Conservation (phyloP, 2,113 vertebrate genomes). For the Numenius arquata region DNA sequence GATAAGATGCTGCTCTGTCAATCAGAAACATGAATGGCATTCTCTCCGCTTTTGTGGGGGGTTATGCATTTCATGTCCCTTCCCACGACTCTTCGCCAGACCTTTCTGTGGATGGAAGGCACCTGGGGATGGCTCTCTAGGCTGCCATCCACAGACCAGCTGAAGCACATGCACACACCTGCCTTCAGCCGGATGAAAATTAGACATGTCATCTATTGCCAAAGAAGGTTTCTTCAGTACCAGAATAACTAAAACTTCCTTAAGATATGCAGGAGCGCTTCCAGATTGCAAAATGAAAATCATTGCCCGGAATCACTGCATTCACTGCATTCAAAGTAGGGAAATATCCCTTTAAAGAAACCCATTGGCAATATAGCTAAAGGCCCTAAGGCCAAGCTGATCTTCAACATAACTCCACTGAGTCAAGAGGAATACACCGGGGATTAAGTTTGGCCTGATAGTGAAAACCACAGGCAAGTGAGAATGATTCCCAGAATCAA, state of each 20-base stretch:
- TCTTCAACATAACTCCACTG: constrained; percentile 6
- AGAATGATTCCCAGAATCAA: constrained; percentile 45
- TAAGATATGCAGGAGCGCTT: constrained; percentile 28
- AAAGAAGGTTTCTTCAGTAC: not conserved
- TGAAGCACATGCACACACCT: not conserved
- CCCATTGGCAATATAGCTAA: not conserved
- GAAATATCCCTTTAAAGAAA: constrained; percentile 28
- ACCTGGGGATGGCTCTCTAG: not conserved
- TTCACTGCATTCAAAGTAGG: constrained; percentile 43
- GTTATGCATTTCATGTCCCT: not conserved
- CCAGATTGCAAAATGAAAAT: constrained; percentile 21
- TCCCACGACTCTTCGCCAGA: not conserved
- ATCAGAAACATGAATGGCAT: not conserved
- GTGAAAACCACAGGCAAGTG: constrained; percentile 38
- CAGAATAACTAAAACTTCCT: not conserved
- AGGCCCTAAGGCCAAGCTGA: constrained; percentile 3
- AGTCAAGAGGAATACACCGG: constrained; percentile 36
- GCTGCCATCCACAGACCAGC: constrained; percentile 42
- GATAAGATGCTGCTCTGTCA: not conserved
- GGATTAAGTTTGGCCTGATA: constrained; percentile 26
- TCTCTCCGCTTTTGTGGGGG: not conserved
- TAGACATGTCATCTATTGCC: not conserved
- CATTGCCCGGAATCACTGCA: not conserved
- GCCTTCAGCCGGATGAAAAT: not conserved
- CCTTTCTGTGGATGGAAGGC: not conserved